These are phyloP conservation scores for Melinaea marsaeus DNA, from an alignment of 2,888 invertebrate species.

Conservation along the genomic window DNA sequence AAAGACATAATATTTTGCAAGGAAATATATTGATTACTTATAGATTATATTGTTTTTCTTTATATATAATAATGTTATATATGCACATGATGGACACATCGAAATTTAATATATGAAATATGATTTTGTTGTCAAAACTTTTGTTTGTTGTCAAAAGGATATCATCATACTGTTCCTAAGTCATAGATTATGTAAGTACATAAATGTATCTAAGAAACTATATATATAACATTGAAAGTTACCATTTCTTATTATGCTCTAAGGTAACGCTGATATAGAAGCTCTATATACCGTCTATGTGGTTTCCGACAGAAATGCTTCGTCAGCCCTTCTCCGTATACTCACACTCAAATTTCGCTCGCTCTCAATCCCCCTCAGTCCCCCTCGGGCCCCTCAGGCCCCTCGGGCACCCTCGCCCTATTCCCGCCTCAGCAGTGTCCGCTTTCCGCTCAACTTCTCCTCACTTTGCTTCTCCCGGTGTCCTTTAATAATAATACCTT, in stretches of 20 bases:
- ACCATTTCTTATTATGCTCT: not conserved
- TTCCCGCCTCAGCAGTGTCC: conserved; percentile 7
- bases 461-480: not conserved
- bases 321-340: conserved; percentile 2
- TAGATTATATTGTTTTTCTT: too few relatives aligned
- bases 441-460: conserved; percentile 7
- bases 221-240: too few relatives aligned
- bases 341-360: conserved; percentile 7
- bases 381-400: not conserved
- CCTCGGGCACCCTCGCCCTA: conserved; percentile 6
- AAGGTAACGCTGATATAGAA: not conserved
- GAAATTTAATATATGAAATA: too few relatives aligned
- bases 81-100: too few relatives aligned
- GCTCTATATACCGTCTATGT: not conserved
- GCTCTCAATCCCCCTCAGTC: not conserved
- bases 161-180: too few relatives aligned
- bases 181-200: too few relatives aligned
- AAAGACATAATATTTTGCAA: too few relatives aligned
- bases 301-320: conserved; percentile 4
- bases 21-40: too few relatives aligned
- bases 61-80: too few relatives aligned
- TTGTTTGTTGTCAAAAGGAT: too few relatives aligned
- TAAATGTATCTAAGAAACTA: too few relatives aligned
- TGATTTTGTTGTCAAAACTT: too few relatives aligned
- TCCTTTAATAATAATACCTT: conserved; percentile 1